phyloP scores from a whole-genome alignment of 2,888 invertebrate genomes.

The Eristalis intricaria region DNA sequence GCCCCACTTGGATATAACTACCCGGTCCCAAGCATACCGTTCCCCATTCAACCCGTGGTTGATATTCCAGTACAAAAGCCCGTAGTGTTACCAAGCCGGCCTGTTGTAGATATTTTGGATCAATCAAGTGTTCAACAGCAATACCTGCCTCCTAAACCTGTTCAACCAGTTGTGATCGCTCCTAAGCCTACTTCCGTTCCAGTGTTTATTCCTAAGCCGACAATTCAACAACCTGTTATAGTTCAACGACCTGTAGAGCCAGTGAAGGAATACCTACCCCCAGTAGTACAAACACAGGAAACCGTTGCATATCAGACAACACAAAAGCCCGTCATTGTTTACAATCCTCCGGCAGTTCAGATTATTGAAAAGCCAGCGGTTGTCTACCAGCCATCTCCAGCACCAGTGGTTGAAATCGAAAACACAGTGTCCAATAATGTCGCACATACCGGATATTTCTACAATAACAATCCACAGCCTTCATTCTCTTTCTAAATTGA shows the following conservation, averaged over 20 bases:
- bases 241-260: background rate
- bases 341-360: background rate
- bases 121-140: too few relatives aligned
- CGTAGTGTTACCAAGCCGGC: too few relatives aligned
- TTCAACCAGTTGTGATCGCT: too few relatives aligned
- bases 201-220: background rate
- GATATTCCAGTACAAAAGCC: too few relatives aligned
- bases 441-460: constrained; percentile 30
- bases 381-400: background rate
- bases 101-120: too few relatives aligned
- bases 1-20: too few relatives aligned
- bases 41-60: too few relatives aligned
- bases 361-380: background rate
- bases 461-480: constrained; percentile 48
- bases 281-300: constrained; percentile 12
- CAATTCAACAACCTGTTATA: background rate
- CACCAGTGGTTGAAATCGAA: background rate
- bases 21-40: too few relatives aligned
- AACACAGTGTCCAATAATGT: background rate
- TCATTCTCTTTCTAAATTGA: constrained; percentile 31
- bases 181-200: background rate
- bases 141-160: too few relatives aligned
- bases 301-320: constrained; percentile 3
- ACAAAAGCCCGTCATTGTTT: background rate
- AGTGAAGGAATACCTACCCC: background rate